phyloP scores from a whole-genome alignment of 2,113 vertebrate genomes.

The Lepidothrix coronata region DNA sequence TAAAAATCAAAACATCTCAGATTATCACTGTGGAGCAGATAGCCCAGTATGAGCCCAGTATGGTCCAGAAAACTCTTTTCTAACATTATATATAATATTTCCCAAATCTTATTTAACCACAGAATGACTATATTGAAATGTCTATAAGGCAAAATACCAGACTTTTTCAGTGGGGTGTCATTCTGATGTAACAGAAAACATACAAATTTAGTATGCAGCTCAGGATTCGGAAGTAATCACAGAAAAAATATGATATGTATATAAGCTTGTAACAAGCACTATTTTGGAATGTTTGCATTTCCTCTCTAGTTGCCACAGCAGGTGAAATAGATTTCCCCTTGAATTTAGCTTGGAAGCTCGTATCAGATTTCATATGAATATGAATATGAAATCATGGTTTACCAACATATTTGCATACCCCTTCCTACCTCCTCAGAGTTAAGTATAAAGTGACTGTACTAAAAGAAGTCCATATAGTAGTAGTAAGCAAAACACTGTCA shows the following conservation, averaged over 20 bases:
- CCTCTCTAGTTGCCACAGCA: neutral
- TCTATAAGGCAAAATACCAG: neutral
- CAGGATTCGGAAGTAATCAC: constrained; percentile 8
- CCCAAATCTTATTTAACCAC: neutral
- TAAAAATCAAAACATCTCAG: neutral
- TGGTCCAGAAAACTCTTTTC: neutral
- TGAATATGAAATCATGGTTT: neutral
- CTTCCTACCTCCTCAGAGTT: neutral
- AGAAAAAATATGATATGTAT: neutral
- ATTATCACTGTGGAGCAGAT: neutral
- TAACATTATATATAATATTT: neutral
- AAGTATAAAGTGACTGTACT: neutral
- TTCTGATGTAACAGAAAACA: neutral
- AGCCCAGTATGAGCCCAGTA: neutral
- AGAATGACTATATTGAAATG: neutral
- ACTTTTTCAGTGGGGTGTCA: neutral
- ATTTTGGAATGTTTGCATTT: neutral
- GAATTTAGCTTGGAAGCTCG: neutral
- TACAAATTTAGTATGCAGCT: neutral
- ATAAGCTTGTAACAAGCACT: neutral
- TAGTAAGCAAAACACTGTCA: neutral
- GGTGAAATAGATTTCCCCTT: neutral
- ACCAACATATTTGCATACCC: neutral
- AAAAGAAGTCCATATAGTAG: neutral
- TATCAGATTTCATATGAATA: neutral